These are phyloP conservation scores for Takifugu flavidus DNA, from an alignment of 2,113 vertebrate species.

Conservation along the genomic window DNA sequence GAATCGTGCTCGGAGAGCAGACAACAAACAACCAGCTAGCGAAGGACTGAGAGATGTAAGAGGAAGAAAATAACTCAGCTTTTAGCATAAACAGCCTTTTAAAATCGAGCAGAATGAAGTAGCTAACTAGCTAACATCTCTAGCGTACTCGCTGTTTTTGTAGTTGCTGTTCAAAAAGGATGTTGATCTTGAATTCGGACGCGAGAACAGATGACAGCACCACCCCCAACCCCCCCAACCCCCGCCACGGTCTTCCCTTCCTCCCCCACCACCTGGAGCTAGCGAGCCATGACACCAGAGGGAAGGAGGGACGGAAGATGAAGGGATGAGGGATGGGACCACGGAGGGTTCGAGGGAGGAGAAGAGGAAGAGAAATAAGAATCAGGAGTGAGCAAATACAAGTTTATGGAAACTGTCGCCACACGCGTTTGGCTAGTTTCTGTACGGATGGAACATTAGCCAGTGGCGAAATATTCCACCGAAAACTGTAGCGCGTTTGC, in stretches of 20 bases:
- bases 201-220: constrained; percentile 66
- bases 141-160: not conserved
- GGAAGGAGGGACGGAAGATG: constrained; percentile 59
- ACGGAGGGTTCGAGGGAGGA: constrained; percentile 35
- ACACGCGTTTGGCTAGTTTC: no score
- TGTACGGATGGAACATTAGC: no score
- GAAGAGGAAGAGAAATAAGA: constrained; percentile 16
- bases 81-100: no score
- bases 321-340: constrained; percentile 58
- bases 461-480: no score
- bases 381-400: not conserved
- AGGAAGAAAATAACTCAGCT: no score
- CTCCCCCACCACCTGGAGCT: constrained; percentile 77
- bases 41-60: not conserved
- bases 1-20: no score
- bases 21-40: no score
- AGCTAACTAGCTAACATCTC: no score
- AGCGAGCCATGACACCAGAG: constrained; percentile 74
- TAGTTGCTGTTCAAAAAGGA: not conserved
- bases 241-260: constrained; percentile 48
- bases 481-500: no score
- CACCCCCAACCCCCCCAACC: constrained; percentile 21
- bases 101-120: no score
- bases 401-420: no score
- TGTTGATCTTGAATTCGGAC: constrained; percentile 52